Evolutionary conservation across 1,140 invertebrate genomes (phyloP).

Genomic region (Trigoniulus corallinus): DNA sequence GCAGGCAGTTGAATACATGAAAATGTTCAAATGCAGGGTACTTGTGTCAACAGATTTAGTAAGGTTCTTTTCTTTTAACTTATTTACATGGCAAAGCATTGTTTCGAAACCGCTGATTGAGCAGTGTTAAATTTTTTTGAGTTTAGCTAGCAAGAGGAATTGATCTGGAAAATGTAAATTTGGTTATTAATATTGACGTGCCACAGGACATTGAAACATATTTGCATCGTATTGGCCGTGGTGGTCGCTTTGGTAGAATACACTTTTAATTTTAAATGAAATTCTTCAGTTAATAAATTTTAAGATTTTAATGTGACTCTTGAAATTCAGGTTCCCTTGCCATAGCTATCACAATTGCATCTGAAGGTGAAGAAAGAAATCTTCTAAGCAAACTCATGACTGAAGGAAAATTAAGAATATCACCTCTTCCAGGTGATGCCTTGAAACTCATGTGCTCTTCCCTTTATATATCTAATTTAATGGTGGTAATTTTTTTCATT

Average conservation of each 20-base stretch:
- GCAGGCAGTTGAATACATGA: slow-evolving; percentile 53
- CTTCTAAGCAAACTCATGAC: slow-evolving; percentile 4
- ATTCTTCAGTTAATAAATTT: not conserved
- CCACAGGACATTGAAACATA: not conserved
- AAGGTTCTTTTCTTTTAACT: too few relatives aligned
- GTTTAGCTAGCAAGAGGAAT: not conserved
- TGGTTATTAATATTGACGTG: not conserved
- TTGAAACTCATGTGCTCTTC: too few relatives aligned
- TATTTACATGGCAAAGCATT: slow-evolving; percentile 40
- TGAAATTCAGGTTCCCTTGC: slow-evolving; percentile 46
- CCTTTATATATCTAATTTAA: too few relatives aligned
- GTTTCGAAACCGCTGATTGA: slow-evolving; percentile 84
- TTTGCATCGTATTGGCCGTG: not conserved
- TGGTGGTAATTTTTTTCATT: too few relatives aligned
- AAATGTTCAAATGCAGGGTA: slow-evolving; percentile 56
- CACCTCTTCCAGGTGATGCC: not conserved
- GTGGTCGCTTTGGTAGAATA: not conserved
- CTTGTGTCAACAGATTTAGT: slow-evolving; percentile 79
- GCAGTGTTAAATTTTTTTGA: slow-evolving; percentile 30
- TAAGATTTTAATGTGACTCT: not conserved
- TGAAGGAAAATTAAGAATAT: not conserved
- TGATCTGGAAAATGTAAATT: not conserved
- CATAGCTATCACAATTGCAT: slow-evolving; percentile 45
- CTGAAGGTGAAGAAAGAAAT: slow-evolving; percentile 34
- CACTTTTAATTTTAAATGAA: not conserved